Conservation (phyloP, 2,113 vertebrate genomes). For the Cercopithecus mona region DNA sequence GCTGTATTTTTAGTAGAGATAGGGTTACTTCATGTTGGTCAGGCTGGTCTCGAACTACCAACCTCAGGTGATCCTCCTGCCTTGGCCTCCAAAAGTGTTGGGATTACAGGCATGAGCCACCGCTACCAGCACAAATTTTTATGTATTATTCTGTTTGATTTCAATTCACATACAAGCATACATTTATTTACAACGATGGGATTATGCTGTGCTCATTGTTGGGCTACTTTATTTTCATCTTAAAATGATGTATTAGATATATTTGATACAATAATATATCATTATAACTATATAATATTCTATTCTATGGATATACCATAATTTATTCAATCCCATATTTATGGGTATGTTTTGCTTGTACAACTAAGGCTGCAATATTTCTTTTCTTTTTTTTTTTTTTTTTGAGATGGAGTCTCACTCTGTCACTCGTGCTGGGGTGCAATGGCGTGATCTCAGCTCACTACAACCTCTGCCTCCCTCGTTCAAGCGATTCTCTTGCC, state of each 20-base stretch:
- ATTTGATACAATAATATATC: background rate
- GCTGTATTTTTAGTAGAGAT: no score
- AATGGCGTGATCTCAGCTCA: no score
- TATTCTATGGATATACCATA: background rate
- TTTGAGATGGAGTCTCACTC: no score
- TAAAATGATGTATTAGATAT: background rate
- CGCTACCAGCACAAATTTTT: background rate
- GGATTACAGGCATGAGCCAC: no score
- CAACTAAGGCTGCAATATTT: background rate
- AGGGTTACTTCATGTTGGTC: no score
- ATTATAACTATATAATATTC: background rate
- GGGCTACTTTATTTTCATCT: background rate
- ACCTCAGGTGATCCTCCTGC: no score
- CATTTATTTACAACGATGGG: background rate
- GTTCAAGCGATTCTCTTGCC: no score
- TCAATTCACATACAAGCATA: background rate
- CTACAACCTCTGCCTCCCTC: no score
- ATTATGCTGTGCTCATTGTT: background rate
- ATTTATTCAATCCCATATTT: background rate
- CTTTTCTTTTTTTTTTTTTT: no score
- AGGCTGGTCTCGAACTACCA: no score
- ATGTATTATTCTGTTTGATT: background rate
- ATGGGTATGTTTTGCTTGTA: background rate
- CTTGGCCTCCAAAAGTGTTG: no score
- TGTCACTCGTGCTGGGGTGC: no score